Evolutionary conservation across 2,888 invertebrate genomes (phyloP), one percentile per base, ranked within the genome.

Genomic region (Orchesellides sinensis): DNA sequence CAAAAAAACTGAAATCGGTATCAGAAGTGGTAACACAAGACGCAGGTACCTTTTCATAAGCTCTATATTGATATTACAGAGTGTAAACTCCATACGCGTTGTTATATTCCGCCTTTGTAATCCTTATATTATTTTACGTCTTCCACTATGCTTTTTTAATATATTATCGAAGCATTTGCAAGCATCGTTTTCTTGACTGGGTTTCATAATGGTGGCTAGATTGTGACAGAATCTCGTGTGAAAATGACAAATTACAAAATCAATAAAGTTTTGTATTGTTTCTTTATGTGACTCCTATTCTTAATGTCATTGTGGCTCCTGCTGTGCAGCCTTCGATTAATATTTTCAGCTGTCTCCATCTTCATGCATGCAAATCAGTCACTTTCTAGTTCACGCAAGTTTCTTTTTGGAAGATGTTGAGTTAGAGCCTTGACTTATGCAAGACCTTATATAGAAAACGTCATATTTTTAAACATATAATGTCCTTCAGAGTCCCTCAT

Each of bases 181-280:
- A 12, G 12, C 40, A 21, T 66, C 1, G 25, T 73, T 73, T 63
- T 61, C 29, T 61, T 61, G 27, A 32, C 63, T 40, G 59, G 47
- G 8, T 61, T 32, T 14, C 29, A 17, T 69, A 32, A 52, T 54
- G 61, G 73, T 35, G 40, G 56, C 19, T 59, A 59, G 49, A 61
- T 63, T 45, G 54, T 83, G 83, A 80, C 80, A 68, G 79, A 83
- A 74, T 84, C 83, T 80, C 74, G 84, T 83, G 84, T 73, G 82
- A 84, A 86, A 86, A 86, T 86, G 86, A 86, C 86, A 86, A 86
- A 86, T 86, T 86, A 85, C 86, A 86, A 86, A 86, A 86, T 86
- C 86, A 84, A 86, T 86, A 78, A 61, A 47, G 68, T 80, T 83
- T 84, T 82, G 81, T 86, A 80, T 83, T 78, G 79, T 79, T 73